These are phyloP conservation scores for Spodoptera littoralis DNA, from an alignment of 2,888 invertebrate genomes.

Conservation along the genomic window DNA sequence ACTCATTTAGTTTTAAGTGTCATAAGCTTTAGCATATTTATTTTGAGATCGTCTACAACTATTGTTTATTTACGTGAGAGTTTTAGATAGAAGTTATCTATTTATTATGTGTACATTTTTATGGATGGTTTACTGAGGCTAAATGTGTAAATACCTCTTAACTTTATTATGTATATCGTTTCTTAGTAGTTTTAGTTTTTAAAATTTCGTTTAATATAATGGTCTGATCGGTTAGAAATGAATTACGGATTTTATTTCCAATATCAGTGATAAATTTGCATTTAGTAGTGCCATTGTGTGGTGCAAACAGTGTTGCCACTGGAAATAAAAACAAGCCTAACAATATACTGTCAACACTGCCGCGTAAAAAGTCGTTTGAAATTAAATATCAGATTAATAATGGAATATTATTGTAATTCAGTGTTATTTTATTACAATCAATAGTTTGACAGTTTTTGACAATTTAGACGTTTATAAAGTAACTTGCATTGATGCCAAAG, in stretches of 20 bases:
- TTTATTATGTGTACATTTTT: slow-evolving; percentile 81
- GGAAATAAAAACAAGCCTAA: slow-evolving; percentile 48
- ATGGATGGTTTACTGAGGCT: slow-evolving; percentile 82
- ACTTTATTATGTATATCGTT: slow-evolving; percentile 69
- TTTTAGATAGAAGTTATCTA: slow-evolving; percentile 76
- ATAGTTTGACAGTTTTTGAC: slow-evolving; percentile 20
- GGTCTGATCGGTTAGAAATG: slow-evolving; percentile 61
- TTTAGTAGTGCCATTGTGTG: slow-evolving; percentile 83
- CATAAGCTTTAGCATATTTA: slow-evolving; percentile 84
- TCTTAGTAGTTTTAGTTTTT: slow-evolving; percentile 62
- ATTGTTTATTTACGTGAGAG: slow-evolving; percentile 68
- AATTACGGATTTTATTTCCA: slow-evolving; percentile 57
- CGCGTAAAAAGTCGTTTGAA: slow-evolving; percentile 37
- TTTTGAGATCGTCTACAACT: slow-evolving; percentile 65
- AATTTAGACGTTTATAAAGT: slow-evolving; percentile 44
- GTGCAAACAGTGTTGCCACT: slow-evolving; percentile 70
- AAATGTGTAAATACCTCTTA: slow-evolving; percentile 84
- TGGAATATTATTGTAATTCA: slow-evolving; percentile 2
- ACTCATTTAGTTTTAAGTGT: slow-evolving; percentile 82
- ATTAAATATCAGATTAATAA: slow-evolving; percentile 18
- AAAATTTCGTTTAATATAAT: slow-evolving; percentile 53
- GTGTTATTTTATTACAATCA: slow-evolving; percentile 34
- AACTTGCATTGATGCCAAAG: slow-evolving; percentile 58
- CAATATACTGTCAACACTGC: slow-evolving; percentile 56
- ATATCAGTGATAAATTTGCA: slow-evolving; percentile 83